A percentile compares a stretch with the other conserved stretches of the same genome.
phyloP scores from a whole-genome alignment of 2,797 vertebrate genomes.

The Apogon talboti region DNA sequence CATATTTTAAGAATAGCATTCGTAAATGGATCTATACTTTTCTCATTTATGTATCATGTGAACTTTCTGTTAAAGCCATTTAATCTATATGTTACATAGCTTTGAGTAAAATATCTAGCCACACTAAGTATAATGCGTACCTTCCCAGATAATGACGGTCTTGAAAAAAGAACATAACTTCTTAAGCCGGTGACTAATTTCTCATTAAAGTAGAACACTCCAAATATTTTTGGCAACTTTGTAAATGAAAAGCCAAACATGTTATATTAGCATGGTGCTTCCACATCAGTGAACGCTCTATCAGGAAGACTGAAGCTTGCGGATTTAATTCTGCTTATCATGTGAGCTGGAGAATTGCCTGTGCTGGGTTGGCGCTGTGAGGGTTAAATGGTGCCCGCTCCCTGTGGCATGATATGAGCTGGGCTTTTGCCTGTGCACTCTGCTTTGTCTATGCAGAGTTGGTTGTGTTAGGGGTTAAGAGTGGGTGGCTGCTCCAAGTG shows the following conservation, averaged over 20 bases:
- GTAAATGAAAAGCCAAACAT: slow-evolving; percentile 42
- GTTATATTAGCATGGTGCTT: slow-evolving; percentile 48
- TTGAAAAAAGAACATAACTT: neutral
- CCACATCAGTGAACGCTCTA: slow-evolving; percentile 48
- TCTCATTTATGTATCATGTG: neutral
- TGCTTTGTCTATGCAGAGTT: slow-evolving; percentile 64
- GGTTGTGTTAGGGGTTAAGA: slow-evolving; percentile 64
- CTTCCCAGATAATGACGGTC: neutral
- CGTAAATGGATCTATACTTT: neutral
- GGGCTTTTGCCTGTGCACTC: slow-evolving; percentile 75
- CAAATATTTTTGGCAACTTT: slow-evolving; percentile 40
- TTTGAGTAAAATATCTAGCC: neutral
- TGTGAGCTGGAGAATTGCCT: slow-evolving; percentile 65
- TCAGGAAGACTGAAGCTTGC: slow-evolving; percentile 58
- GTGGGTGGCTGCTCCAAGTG: slow-evolving; percentile 67
- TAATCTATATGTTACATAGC: neutral
- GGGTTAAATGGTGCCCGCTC: slow-evolving; percentile 76
- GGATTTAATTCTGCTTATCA: slow-evolving; percentile 72
- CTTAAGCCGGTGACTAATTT: neutral
- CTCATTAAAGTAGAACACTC: slow-evolving; percentile 12
- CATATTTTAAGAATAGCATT: slow-evolving; percentile 7
- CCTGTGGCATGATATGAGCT: slow-evolving; percentile 78
- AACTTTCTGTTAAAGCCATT: neutral
- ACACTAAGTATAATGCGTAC: neutral
- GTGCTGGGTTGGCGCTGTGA: slow-evolving; percentile 63